phyloP scores from a whole-genome alignment of 2,888 invertebrate species.

The Scaptomyza parva region DNA sequence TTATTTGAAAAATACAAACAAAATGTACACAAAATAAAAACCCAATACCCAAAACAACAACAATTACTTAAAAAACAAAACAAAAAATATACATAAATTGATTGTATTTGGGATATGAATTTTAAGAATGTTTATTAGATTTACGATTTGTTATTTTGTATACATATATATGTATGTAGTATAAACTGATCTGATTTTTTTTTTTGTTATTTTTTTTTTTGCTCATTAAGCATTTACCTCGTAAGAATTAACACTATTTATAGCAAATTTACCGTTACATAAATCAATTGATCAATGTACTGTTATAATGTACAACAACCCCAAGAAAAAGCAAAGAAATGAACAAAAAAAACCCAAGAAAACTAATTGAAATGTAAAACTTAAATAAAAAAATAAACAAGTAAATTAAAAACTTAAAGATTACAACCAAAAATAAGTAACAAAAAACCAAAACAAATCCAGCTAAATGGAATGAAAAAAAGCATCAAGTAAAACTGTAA shows the following conservation, averaged over 20 bases:
- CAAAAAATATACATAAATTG: background rate
- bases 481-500: conserved; percentile 67
- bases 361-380: conserved; percentile 25
- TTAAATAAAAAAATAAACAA: conserved; percentile 22
- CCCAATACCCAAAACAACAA: too few species aligned
- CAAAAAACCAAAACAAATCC: conserved; percentile 22
- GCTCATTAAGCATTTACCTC: conserved; percentile 79
- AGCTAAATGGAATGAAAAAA: conserved; percentile 31
- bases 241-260: conserved; percentile 77
- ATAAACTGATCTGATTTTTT: conserved; percentile 67
- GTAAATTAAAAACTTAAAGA: conserved; percentile 25
- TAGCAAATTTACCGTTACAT: conserved; percentile 77
- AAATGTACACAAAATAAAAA: conserved; percentile 27
- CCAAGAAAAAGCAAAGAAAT: conserved; percentile 22
- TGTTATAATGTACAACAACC: conserved; percentile 74
- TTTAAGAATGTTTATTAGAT: conserved; percentile 80
- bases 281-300: conserved; percentile 73
- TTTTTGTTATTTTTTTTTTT: conserved; percentile 69
- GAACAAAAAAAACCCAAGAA: conserved; percentile 10
- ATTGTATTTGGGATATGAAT: conserved; percentile 74
- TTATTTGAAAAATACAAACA: conserved; percentile 19
- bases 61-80: conserved; percentile 26
- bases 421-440: conserved; percentile 15
- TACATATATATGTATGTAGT: conserved; percentile 77
- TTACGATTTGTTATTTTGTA: conserved; percentile 79